phyloP scores from a whole-genome alignment of 2,888 invertebrate genomes.

The Hedya salicella region DNA sequence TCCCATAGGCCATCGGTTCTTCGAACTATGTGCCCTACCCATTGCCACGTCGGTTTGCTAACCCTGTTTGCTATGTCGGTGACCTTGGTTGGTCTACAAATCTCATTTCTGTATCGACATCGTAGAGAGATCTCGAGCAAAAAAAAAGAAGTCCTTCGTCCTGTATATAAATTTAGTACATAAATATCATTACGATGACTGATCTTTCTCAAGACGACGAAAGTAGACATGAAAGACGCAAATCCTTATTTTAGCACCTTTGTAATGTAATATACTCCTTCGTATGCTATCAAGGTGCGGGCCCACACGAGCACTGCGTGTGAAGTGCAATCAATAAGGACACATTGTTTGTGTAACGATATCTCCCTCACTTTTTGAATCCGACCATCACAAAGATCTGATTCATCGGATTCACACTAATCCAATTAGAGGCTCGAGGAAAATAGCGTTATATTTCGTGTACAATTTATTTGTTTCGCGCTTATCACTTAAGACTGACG shows the following conservation, averaged over 20 bases:
- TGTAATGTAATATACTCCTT: slow-evolving; percentile 32
- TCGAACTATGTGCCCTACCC: too few species aligned
- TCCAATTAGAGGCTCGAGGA: slow-evolving; percentile 55
- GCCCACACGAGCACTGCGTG: slow-evolving; percentile 33
- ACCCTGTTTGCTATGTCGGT: too few species aligned
- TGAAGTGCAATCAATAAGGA: slow-evolving; percentile 40
- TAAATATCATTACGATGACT: background rate
- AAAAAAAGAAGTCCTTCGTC: too few species aligned
- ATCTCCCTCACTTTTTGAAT: slow-evolving; percentile 49
- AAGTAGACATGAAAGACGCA: slow-evolving; percentile 13
- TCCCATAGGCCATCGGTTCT: too few species aligned
- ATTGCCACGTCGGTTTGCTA: too few species aligned
- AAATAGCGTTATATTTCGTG: slow-evolving; percentile 38
- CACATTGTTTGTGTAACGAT: slow-evolving; percentile 37
- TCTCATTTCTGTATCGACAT: too few species aligned
- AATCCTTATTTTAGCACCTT: slow-evolving; percentile 30
- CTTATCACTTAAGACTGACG: slow-evolving; percentile 40
- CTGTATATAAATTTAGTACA: too few species aligned
- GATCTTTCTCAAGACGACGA: background rate
- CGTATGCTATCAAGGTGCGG: slow-evolving; percentile 33
- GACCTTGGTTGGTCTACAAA: too few species aligned
- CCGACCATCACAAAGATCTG: slow-evolving; percentile 62
- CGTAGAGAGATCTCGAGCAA: too few species aligned
- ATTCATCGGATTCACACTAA: slow-evolving; percentile 63
- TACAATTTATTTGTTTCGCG: slow-evolving; percentile 38